Base-by-base conservation (phyloP, 2,113 vertebrate genomes). In the Strix uralensis region DNA sequence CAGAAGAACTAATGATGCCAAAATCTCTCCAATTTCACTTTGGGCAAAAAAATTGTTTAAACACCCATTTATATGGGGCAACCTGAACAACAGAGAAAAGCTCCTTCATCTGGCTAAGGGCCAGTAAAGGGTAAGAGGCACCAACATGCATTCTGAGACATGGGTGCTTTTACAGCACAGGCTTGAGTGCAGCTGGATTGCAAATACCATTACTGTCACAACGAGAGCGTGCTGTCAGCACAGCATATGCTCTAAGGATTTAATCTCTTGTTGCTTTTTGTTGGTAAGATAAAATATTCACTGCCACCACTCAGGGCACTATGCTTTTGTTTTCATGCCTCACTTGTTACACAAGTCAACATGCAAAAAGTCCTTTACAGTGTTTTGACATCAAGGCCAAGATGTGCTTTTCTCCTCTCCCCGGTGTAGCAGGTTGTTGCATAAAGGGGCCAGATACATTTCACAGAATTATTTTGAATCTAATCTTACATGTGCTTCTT, bases 201-300 rank as follows among this genome's bases (percentile, higher is more conserved):
- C 88, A 95, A 88, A 94, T 61, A 61, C 79, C 79, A 79, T 87
- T 71, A 90, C 55, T 75, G 95, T 72, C 90, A 79, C 19, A 55
- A 42, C 0, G 7, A 91, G 73, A 87, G 81, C 0, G 6, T 49
- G 5, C 36, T 59, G 65, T 90, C 79, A 88, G 46, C 75, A 38
- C 3, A 1, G 59, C 49, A 19, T 32, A 69, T 12, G 46, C 85
- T 88, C 67, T 65, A 85, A 94, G 82, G 58, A 90, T 54, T 73
- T 52, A 61, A 77, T n/a, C 62, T 93, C 94, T 91, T 46, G 46
- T 52, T 94, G 52, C 65, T 54, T 92, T 79, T 75, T 87, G 65
- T 65, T 49, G 73, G 52, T 18, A 71, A 92, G 81, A 92, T 92
- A 94, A 97, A 95, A 91, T 93, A 95, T 92, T 92, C 80, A 87